These are phyloP conservation scores for Megalopta genalis DNA, from an alignment of 1,140 invertebrate genomes.

Conservation along the genomic window DNA sequence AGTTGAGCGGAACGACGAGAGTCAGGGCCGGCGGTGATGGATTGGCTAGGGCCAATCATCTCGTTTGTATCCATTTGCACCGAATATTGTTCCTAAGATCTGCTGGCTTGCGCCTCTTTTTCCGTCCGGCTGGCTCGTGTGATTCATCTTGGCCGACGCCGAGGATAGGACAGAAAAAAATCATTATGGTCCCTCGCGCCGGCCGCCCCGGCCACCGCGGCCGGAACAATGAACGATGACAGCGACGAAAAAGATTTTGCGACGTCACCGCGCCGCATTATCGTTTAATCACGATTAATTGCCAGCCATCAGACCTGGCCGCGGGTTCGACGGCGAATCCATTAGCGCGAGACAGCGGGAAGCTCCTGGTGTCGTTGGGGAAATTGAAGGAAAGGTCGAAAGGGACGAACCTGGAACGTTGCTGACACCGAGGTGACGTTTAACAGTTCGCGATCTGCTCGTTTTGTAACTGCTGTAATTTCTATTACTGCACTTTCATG, in stretches of 20 bases:
- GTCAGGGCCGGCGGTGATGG: constrained; percentile 61
- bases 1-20: constrained; percentile 45
- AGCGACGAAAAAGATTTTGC: constrained; percentile 42
- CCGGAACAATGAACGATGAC: constrained; percentile 46
- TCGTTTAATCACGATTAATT: constrained; percentile 59
- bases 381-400: constrained; percentile 16
- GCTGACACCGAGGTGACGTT: too few relatives aligned
- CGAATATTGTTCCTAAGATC: constrained; percentile 69
- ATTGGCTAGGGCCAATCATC: constrained; percentile 70
- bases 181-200: constrained; percentile 3
- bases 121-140: constrained; percentile 22
- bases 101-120: constrained; percentile 47
- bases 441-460: too few relatives aligned
- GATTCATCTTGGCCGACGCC: constrained; percentile 58
- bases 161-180: constrained; percentile 25
- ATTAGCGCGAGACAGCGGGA: neutral
- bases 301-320: constrained; percentile 12
- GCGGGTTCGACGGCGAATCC: too few relatives aligned
- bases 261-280: constrained; percentile 45
- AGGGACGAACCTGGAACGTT: too few relatives aligned
- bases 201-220: neutral
- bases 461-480: too few relatives aligned
- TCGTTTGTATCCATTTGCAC: constrained; percentile 74
- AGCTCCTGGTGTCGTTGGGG: constrained; percentile 19
- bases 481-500: too few relatives aligned